phyloP scores from a whole-genome alignment of 2,888 invertebrate genomes.

The Phymatocera aterrima region DNA sequence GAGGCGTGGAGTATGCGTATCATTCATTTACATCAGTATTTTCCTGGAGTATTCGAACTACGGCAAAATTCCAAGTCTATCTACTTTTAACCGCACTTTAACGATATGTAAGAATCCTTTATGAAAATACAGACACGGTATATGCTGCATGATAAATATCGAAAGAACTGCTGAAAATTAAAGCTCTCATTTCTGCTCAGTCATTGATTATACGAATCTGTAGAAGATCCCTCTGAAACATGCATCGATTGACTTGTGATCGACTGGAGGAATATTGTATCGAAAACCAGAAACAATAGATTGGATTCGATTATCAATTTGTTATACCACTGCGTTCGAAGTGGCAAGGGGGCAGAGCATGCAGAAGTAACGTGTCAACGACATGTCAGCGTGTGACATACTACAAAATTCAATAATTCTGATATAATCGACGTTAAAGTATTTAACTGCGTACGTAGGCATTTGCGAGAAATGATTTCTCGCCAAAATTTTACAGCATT shows the following conservation, averaged over 20 bases:
- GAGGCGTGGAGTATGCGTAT: slow-evolving; percentile 20
- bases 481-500: slow-evolving; percentile 5
- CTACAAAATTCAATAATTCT: slow-evolving; percentile 27
- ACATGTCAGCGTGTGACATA: background rate
- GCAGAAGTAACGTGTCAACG: slow-evolving; percentile 11
- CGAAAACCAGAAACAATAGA: background rate
- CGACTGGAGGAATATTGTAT: background rate
- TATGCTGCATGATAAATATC: too few relatives aligned
- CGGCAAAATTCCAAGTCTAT: background rate
- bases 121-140: too few relatives aligned
- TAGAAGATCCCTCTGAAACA: background rate
- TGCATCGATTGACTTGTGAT: background rate
- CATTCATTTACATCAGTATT: background rate
- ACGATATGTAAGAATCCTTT: too few relatives aligned
- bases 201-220: too few relatives aligned
- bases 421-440: slow-evolving; percentile 39
- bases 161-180: too few relatives aligned
- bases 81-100: background rate
- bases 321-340: background rate
- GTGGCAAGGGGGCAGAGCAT: background rate
- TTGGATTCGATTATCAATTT: background rate
- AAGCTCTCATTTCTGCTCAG: too few relatives aligned
- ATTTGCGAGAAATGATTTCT: slow-evolving; percentile 16
- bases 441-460: slow-evolving; percentile 17
- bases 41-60: background rate